Evolutionary conservation across 1,140 invertebrate species (phyloP).

Genomic region (Diorhabda carinulata): DNA sequence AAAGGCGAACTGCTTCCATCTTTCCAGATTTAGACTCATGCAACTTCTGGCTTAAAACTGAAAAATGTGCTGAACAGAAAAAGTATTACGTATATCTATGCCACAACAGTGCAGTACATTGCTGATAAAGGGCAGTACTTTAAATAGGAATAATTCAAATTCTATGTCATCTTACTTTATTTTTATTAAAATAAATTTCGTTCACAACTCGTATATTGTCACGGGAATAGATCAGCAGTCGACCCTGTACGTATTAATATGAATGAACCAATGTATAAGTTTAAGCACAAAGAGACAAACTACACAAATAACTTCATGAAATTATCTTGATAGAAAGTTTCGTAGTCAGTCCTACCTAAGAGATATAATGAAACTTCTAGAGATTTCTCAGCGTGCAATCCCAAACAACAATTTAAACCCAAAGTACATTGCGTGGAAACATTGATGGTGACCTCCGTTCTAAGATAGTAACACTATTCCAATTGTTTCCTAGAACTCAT

Average conservation of each 20-base stretch:
- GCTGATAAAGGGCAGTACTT: too few species aligned
- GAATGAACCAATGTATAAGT: slow-evolving; percentile 31
- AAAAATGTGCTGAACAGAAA: too few species aligned
- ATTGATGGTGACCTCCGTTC: slow-evolving; percentile 34
- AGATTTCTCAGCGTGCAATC: slow-evolving; percentile 31
- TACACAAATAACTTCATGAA: slow-evolving; percentile 34
- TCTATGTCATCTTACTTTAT: too few species aligned
- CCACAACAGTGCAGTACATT: too few species aligned
- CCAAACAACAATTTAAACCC: slow-evolving; percentile 33
- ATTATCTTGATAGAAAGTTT: slow-evolving; percentile 37
- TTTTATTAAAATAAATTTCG: too few species aligned
- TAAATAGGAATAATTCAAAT: too few species aligned
- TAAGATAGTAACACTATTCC: slow-evolving; percentile 30
- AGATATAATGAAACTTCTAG: slow-evolving; percentile 35
- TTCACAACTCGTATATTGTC: too few species aligned
- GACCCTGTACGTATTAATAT: slow-evolving; percentile 15
- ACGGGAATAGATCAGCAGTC: not conserved
- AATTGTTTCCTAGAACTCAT: slow-evolving; percentile 17
- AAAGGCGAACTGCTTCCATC: too few species aligned
- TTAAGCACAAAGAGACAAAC: slow-evolving; percentile 26
- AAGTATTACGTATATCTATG: too few species aligned
- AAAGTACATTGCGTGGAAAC: slow-evolving; percentile 33
- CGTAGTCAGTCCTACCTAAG: slow-evolving; percentile 33
- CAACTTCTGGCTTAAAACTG: too few species aligned
- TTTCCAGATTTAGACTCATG: too few species aligned